Base-by-base conservation (phyloP, 2,888 invertebrate species). In the Pammene aurita region DNA sequence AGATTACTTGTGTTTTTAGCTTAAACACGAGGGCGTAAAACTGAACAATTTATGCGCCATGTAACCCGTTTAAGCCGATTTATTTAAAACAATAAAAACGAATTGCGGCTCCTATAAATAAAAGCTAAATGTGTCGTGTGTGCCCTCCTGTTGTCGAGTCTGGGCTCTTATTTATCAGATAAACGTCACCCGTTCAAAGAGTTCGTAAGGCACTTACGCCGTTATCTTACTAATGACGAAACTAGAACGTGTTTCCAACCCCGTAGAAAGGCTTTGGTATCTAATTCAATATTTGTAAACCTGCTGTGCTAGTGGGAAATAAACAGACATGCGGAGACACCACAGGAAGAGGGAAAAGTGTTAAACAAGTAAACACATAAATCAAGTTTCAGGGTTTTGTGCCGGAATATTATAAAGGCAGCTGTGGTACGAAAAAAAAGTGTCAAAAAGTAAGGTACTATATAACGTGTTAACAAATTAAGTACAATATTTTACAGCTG, bases 241-340 rank as follows among this genome's bases (percentile, higher is more conserved):
- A 41, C 50, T 41, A 50, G 48, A 38, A 66, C 65, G 65, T 66
- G 65, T 41, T 57, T 5, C 48, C 14, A 14, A 7, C 41, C 38
- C 42, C 44, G 13, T 52, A 44, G 52, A 52, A 41, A 41, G 58
- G 66, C 42, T 66, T 58, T 58, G 55, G 11, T n/a, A 16, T 62
- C 66, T 50, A 42, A 50, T 58, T 46, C 52, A 66, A 58, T 66
- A 52, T 66, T 66, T 66, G 42, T 44, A 18, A 50, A 58, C 38
- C 62, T 58, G 55, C 46, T 26, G 18, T 14, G 42, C 48, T 35
- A 44, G 66, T 50, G 41, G 57, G 1, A 35, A 58, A 60, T 50
- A 57, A 58, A 48, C 18, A 57, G 57, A 42, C 16, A 63, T 11
- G 34, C 7, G 14, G 11, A 18, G 7, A 50, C 16, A 41, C 38